Conservation (phyloP, 2,113 vertebrate species). For the Cochlearius cochlearius region DNA sequence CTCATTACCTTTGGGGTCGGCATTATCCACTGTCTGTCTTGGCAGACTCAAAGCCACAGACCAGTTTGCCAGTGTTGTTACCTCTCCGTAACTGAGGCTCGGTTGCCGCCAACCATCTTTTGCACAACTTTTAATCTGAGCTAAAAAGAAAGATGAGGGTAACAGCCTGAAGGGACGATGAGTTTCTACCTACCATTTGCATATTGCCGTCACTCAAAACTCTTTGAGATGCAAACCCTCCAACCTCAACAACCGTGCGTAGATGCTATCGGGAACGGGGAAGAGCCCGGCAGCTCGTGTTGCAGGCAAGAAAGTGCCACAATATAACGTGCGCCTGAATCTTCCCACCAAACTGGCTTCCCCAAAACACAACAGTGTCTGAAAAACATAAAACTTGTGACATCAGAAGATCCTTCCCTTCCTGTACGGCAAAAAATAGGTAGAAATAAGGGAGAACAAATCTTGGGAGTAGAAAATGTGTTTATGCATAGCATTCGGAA, state of each 20-base stretch:
- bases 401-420: neutral
- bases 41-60: neutral
- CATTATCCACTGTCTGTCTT: neutral
- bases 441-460: neutral
- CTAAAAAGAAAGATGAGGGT: neutral
- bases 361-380: fast-evolving
- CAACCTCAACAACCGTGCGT: neutral
- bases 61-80: neutral
- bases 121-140: neutral
- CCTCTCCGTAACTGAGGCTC: fast-evolving
- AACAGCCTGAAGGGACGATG: neutral
- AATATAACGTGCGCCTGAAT: fast-evolving
- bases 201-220: neutral
- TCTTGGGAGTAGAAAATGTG: neutral
- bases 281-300: fast-evolving
- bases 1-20: neutral
- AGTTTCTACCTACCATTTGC: neutral
- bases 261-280: neutral
- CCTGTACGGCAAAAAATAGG: fast-evolving
- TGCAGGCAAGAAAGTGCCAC: neutral
- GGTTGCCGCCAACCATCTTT: neutral
- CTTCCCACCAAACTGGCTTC: neutral
- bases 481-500: fast-evolving
- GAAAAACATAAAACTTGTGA: neutral
- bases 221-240: neutral